These are phyloP conservation scores for Lasioglossum oenotherae DNA, from an alignment of 2,888 invertebrate genomes.

Conservation along the genomic window DNA sequence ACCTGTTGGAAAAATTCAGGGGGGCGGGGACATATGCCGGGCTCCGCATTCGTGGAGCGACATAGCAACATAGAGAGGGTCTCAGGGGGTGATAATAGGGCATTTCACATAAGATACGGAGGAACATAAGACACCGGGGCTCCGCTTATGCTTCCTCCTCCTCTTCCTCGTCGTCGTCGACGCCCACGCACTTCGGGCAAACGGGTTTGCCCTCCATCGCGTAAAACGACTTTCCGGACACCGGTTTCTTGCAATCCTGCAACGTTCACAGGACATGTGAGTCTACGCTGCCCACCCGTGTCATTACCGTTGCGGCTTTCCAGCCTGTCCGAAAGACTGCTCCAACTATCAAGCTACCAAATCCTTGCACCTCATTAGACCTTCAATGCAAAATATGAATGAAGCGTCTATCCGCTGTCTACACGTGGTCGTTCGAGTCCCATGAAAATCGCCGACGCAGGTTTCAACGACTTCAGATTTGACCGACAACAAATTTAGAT, in stretches of 20 bases:
- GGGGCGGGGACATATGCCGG: slow-evolving; percentile 56
- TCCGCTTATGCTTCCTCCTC: slow-evolving; percentile 79
- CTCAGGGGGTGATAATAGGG: slow-evolving; percentile 39
- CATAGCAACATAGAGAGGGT: slow-evolving; percentile 65
- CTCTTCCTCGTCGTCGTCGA: slow-evolving; percentile 92
- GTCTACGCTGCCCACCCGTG: neutral
- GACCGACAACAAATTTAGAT: no score
- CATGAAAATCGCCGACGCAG: no score
- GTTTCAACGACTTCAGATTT: no score
- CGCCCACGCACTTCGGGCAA: slow-evolving; percentile 96
- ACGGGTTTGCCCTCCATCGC: slow-evolving; percentile 98
- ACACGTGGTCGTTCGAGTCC: no score
- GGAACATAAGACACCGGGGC: slow-evolving; percentile 19
- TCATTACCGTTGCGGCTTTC: neutral
- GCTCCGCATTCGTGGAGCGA: slow-evolving; percentile 77
- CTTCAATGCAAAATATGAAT: neutral
- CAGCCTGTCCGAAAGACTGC: neutral
- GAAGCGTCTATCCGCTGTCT: no score
- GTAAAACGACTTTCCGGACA: slow-evolving; percentile 98
- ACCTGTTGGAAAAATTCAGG: slow-evolving; percentile 47
- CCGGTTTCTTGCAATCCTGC: slow-evolving; percentile 97
- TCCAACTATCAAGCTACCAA: neutral
- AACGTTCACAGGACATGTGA: slow-evolving; percentile 69
- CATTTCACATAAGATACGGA: slow-evolving; percentile 61
- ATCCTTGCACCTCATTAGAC: neutral